A percentile compares a stretch with the other conserved stretches of the same genome.
Conservation (phyloP, 92 coral and sea anemone species). For the Palythoa grandiflora region DNA sequence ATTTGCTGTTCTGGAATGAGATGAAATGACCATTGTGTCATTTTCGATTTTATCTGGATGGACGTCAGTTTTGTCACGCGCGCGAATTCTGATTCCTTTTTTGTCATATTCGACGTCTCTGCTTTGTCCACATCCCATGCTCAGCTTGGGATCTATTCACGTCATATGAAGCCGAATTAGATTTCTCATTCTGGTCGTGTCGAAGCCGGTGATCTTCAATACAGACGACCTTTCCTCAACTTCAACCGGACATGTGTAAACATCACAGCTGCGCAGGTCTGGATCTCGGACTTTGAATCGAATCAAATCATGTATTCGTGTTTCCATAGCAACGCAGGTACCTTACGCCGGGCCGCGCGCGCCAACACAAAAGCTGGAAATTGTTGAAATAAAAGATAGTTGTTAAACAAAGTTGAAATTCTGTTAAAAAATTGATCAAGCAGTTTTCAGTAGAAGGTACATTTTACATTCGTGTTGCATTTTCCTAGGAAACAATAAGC, state of each 20-base stretch:
- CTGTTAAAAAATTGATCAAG: no score
- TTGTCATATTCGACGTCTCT: neutral
- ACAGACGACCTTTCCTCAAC: neutral
- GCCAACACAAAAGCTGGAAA: no score
- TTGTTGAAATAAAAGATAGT: no score
- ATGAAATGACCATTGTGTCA: neutral
- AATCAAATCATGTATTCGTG: neutral
- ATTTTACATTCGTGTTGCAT: no score
- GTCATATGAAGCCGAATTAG: neutral
- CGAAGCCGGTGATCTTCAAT: neutral
- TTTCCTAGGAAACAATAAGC: no score
- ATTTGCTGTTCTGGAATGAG: neutral
- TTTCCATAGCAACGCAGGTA: conserved; percentile 28
- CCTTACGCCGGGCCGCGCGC: no score
- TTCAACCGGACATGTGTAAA: neutral
- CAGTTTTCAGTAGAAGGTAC: no score
- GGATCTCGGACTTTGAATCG: neutral
- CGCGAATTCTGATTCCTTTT: neutral
- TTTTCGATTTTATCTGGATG: neutral
- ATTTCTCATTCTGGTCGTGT: neutral
- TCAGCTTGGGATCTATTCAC: neutral
- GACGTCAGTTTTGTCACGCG: conserved; percentile 3
- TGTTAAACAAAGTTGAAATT: no score
- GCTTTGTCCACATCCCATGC: conserved; percentile 42
- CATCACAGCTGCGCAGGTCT: neutral